phyloP scores from a whole-genome alignment of 2,113 vertebrate genomes.

The Gavia stellata region DNA sequence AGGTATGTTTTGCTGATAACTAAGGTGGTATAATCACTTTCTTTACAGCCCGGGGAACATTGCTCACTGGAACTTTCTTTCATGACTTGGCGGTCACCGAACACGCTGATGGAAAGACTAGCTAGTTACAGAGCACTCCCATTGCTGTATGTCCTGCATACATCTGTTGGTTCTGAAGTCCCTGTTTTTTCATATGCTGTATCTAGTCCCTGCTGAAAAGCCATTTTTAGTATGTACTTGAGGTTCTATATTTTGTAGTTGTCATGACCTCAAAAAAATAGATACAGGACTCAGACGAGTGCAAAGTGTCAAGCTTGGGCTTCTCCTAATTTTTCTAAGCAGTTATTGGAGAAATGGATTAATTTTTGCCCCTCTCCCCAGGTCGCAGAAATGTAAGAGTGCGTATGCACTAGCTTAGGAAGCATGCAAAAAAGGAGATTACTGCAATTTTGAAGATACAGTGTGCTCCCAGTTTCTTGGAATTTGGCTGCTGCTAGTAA shows the following conservation, averaged over 20 bases:
- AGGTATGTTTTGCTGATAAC: background rate
- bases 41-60: background rate
- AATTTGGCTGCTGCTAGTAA: background rate
- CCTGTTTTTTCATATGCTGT: background rate
- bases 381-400: background rate
- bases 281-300: background rate
- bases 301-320: background rate
- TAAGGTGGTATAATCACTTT: background rate
- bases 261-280: background rate
- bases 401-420: background rate
- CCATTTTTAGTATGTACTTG: background rate
- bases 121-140: background rate
- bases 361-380: background rate
- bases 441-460: background rate
- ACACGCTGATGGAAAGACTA: background rate
- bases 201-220: background rate
- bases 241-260: background rate
- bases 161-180: background rate
- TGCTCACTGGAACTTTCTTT: background rate
- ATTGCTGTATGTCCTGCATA: background rate
- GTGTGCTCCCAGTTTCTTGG: background rate
- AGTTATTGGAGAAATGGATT: background rate
- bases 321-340: background rate
- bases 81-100: rapidly evolving
- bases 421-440: background rate